Conservation (phyloP, 2,113 vertebrate species). For the Procavia capensis region DNA sequence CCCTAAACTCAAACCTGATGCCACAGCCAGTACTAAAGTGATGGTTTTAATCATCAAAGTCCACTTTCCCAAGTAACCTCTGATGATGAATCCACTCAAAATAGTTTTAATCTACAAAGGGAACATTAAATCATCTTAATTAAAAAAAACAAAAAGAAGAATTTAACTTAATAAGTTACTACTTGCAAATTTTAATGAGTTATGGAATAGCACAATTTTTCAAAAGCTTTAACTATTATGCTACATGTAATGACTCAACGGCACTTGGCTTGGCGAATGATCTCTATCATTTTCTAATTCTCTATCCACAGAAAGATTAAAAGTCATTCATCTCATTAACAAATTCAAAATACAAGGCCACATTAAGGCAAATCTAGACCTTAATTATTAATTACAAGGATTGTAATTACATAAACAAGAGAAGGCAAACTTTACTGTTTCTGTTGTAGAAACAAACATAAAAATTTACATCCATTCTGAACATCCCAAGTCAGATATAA, state of each 20-base stretch:
- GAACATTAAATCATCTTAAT: slow-evolving; percentile 67
- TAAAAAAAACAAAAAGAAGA: slow-evolving; percentile 55
- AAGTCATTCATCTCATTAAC: not conserved
- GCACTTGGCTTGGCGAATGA: no score
- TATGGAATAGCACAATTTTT: slow-evolving; percentile 30
- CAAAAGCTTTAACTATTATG: slow-evolving; percentile 33
- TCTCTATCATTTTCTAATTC: not conserved
- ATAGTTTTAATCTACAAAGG: slow-evolving; percentile 97
- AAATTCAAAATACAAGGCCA: slow-evolving; percentile 6
- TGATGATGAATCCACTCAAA: slow-evolving; percentile 98
- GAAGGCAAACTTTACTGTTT: not conserved
- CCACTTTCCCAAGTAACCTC: slow-evolving; percentile 99
- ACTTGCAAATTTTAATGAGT: not conserved
- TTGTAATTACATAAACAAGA: not conserved
- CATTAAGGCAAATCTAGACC: not conserved
- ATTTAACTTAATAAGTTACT: not conserved
- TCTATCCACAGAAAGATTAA: not conserved
- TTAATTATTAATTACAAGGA: slow-evolving; percentile 17
- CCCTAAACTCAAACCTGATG: slow-evolving; percentile 98
- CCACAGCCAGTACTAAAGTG: slow-evolving; percentile 98
- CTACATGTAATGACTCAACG: not conserved
- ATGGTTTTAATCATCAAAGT: slow-evolving; percentile 99
- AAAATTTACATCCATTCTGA: not conserved
- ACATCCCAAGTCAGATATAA: slow-evolving; percentile 12
- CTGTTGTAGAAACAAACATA: not conserved